A percentile compares a stretch with the other conserved stretches of the same genome.
phyloP scores from a whole-genome alignment of 2,113 vertebrate species.

The Aplodontia rufa region DNA sequence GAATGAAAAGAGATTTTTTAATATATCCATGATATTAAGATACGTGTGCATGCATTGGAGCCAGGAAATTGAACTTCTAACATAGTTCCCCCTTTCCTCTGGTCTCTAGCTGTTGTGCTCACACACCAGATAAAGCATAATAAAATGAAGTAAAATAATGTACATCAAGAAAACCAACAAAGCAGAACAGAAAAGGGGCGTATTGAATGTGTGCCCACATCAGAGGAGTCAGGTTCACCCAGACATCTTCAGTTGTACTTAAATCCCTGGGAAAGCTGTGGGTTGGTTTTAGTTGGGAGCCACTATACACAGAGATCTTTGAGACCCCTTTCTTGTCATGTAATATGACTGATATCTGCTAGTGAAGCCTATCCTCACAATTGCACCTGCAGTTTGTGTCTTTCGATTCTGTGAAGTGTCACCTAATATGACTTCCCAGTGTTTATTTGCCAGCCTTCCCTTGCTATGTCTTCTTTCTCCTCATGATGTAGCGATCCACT shows the following conservation, averaged over 20 bases:
- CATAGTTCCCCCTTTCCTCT: not conserved
- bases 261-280: not conserved
- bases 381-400: not conserved
- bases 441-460: not conserved
- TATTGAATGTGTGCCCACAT: not conserved
- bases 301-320: not conserved
- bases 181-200: not conserved
- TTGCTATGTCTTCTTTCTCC: not conserved
- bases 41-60: not conserved
- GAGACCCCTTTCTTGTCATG: not conserved
- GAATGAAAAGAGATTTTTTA: not conserved
- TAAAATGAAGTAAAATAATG: not conserved
- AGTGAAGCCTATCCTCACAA: not conserved
- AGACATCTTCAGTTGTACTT: not conserved
- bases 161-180: not conserved
- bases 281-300: not conserved
- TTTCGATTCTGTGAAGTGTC: not conserved
- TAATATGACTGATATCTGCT: not conserved
- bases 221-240: not conserved
- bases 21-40: not conserved
- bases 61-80: not conserved
- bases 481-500: no score
- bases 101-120: not conserved
- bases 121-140: not conserved
- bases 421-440: not conserved